Conservation (phyloP, 2,113 vertebrate genomes). For the Scytalopus superciliaris region DNA sequence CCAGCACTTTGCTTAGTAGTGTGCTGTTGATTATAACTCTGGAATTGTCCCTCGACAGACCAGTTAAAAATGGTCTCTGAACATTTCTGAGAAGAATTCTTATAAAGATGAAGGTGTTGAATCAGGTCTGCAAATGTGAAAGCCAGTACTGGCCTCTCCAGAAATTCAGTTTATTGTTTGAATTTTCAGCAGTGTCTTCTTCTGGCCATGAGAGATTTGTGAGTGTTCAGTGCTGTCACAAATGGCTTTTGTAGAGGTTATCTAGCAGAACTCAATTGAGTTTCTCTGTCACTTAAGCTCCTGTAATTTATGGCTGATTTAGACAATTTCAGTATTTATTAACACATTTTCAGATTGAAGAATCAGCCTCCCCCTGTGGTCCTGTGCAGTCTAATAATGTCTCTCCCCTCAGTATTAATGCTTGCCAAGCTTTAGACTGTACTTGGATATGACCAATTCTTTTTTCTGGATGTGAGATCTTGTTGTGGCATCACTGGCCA, state of each 20-base stretch:
- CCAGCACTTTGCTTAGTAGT: background rate
- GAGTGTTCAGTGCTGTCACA: background rate
- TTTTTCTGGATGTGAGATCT: background rate
- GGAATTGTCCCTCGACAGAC: background rate
- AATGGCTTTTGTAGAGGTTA: background rate
- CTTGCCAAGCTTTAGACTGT: background rate
- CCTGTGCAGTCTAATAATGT: background rate
- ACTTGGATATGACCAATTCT: background rate
- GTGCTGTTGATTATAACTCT: background rate
- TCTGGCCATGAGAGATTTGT: background rate
- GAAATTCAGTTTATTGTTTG: background rate
- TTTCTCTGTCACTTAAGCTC: background rate
- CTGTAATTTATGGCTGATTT: background rate
- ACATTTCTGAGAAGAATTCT: background rate
- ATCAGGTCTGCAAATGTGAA: background rate
- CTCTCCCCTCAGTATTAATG: background rate
- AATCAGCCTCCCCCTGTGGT: background rate
- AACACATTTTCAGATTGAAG: background rate
- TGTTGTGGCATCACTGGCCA: background rate
- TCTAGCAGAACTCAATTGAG: background rate
- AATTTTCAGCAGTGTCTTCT: background rate
- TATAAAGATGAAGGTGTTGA: background rate
- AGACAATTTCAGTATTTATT: background rate
- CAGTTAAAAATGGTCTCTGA: background rate
- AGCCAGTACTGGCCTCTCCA: background rate